These are phyloP conservation scores for Seriola quinqueradiata DNA, from an alignment of 2,113 vertebrate species.

Conservation along the genomic window DNA sequence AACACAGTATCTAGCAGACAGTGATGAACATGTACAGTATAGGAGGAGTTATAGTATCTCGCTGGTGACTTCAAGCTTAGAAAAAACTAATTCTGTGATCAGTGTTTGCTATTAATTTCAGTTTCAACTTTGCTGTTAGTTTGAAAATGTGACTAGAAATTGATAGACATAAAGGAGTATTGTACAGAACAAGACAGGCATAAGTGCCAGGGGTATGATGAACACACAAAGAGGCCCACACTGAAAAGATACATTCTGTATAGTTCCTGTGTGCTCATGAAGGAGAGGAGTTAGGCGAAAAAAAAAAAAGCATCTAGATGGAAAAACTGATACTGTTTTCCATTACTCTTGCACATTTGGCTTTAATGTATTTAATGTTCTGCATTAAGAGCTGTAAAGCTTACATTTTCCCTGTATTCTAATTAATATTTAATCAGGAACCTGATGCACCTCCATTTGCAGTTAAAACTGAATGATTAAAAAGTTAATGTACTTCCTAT, in stretches of 20 bases:
- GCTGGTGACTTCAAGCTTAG: background rate
- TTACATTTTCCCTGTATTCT: conserved; percentile 42
- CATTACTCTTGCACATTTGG: conserved; percentile 31
- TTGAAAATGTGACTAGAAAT: background rate
- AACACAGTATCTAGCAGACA: background rate
- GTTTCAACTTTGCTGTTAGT: background rate
- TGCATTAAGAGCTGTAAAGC: conserved; percentile 52
- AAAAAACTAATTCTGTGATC: background rate
- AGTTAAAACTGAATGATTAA: conserved; percentile 44
- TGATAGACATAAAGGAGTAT: background rate
- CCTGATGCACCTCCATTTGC: conserved; percentile 44
- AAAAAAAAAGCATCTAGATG: conserved; percentile 14
- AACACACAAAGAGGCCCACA: background rate
- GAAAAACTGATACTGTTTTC: conserved; percentile 37
- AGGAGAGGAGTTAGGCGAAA: background rate
- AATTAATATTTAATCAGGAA: conserved; percentile 66
- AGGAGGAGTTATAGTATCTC: background rate
- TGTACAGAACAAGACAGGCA: background rate
- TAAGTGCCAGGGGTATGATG: background rate
- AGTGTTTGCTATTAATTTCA: background rate
- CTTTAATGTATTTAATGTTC: conserved; percentile 44
- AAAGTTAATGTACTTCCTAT: conserved; percentile 45
- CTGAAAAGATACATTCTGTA: background rate
- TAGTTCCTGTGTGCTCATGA: conserved; percentile 10
- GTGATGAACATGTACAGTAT: background rate